These are phyloP conservation scores for Drosophila fuyamai DNA, from an alignment of 1,140 invertebrate species.

Conservation along the genomic window DNA sequence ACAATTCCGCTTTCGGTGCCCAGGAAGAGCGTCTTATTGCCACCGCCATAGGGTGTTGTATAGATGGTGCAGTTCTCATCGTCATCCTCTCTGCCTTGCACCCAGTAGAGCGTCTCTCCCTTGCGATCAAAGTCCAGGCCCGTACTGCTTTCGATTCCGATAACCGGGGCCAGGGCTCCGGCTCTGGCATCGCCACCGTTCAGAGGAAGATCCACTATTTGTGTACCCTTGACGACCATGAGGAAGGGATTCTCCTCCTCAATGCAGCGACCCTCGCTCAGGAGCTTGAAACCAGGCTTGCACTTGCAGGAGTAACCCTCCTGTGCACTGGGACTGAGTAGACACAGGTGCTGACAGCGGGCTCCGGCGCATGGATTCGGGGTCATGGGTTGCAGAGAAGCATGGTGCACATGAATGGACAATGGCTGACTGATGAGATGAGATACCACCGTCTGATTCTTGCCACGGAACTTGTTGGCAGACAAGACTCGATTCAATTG, in stretches of 20 bases:
- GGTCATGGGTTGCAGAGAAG: conserved; percentile 94
- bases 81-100: conserved; percentile 92
- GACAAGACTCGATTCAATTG: conserved; percentile 95
- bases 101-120: conserved; percentile 93
- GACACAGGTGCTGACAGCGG: conserved; percentile 95
- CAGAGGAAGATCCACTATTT: conserved; percentile 93
- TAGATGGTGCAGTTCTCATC: conserved; percentile 93
- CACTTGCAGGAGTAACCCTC: conserved; percentile 95
- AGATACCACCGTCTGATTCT: conserved; percentile 96
- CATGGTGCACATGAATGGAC: conserved; percentile 97
- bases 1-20: conserved; percentile 92
- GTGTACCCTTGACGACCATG: conserved; percentile 95
- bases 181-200: conserved; percentile 90
- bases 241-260: conserved; percentile 95
- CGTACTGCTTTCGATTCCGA: conserved; percentile 94
- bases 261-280: conserved; percentile 90
- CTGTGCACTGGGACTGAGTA: conserved; percentile 90
- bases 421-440: conserved; percentile 97
- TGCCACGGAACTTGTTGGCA: conserved; percentile 95
- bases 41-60: conserved; percentile 93
- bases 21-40: conserved; percentile 94
- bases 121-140: conserved; percentile 96
- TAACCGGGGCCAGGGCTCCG: conserved; percentile 93
- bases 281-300: conserved; percentile 92
- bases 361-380: conserved; percentile 93